A percentile compares a stretch with the other conserved stretches of the same genome.
phyloP scores from a whole-genome alignment of 2,888 invertebrate species.

The Hoplodrina ambigua region DNA sequence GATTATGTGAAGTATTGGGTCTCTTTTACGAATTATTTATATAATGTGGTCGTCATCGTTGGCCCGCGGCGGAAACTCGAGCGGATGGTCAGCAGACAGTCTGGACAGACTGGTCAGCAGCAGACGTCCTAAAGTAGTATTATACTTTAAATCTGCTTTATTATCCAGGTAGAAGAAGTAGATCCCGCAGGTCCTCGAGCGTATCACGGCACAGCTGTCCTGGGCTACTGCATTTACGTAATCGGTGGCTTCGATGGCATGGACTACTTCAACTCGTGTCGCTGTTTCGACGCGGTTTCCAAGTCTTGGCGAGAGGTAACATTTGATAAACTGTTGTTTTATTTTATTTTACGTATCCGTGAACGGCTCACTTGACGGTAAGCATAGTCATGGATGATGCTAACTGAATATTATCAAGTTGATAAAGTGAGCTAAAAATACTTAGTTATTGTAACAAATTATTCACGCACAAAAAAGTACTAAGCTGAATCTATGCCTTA shows the following conservation, averaged over 20 bases:
- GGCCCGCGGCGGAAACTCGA: no score
- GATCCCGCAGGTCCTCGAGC: slow-evolving; percentile 96
- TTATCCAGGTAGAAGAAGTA: slow-evolving; percentile 92
- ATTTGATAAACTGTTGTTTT: background rate
- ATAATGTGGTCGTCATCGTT: no score
- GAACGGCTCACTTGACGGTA: background rate
- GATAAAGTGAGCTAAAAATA: background rate
- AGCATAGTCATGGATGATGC: background rate
- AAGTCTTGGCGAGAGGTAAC: slow-evolving; percentile 95
- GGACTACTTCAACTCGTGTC: slow-evolving; percentile 96
- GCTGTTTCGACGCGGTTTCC: slow-evolving; percentile 96
- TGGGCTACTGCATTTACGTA: slow-evolving; percentile 95
- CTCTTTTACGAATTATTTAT: no score
- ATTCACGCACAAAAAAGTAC: background rate
- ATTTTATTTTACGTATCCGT: background rate
- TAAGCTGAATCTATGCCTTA: background rate
- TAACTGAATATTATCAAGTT: background rate
- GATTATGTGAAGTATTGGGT: background rate
- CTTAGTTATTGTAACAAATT: background rate
- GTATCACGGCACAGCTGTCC: slow-evolving; percentile 97
- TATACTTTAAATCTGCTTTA: background rate
- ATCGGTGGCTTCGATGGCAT: slow-evolving; percentile 98
- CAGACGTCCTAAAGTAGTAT: no score
- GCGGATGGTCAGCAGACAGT: no score
- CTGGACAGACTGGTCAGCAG: no score